Conservation (phyloP, 2,888 invertebrate species). For the Dryococelus australis region DNA sequence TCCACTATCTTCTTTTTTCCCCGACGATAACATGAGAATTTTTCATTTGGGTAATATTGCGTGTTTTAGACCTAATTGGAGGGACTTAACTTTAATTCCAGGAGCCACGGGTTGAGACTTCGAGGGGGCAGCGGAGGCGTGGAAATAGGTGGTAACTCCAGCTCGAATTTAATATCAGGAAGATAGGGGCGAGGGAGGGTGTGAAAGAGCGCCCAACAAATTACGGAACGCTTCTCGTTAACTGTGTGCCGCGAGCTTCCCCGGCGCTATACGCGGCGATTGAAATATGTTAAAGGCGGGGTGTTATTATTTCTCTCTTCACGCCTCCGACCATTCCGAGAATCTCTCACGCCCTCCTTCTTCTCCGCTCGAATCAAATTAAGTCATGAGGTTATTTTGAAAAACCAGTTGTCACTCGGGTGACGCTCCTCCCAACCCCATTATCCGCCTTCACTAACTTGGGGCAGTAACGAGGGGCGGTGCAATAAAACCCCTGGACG, state of each 20-base stretch:
- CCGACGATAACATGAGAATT: background rate
- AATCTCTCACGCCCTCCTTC: background rate
- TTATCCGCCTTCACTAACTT: too few species aligned
- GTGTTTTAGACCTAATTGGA: constrained; percentile 10
- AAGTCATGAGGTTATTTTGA: background rate
- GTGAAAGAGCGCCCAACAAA: background rate
- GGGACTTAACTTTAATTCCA: background rate
- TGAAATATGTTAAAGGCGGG: constrained; percentile 7
- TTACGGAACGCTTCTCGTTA: background rate
- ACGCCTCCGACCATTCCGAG: constrained; percentile 16
- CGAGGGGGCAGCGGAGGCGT: background rate
- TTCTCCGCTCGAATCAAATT: background rate
- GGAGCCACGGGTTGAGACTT: background rate
- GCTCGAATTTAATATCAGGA: background rate
- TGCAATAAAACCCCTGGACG: too few species aligned
- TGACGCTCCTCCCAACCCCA: too few species aligned
- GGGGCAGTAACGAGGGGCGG: too few species aligned
- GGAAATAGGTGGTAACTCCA: background rate
- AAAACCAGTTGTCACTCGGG: too few species aligned
- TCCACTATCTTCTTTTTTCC: background rate
- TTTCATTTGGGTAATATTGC: constrained; percentile 5
- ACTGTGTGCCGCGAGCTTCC: background rate
- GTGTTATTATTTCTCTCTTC: background rate
- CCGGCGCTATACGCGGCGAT: background rate
- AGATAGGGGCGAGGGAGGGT: background rate